Conservation (phyloP, 92 coral and sea anemone genomes). For the Bergia sp. region DNA sequence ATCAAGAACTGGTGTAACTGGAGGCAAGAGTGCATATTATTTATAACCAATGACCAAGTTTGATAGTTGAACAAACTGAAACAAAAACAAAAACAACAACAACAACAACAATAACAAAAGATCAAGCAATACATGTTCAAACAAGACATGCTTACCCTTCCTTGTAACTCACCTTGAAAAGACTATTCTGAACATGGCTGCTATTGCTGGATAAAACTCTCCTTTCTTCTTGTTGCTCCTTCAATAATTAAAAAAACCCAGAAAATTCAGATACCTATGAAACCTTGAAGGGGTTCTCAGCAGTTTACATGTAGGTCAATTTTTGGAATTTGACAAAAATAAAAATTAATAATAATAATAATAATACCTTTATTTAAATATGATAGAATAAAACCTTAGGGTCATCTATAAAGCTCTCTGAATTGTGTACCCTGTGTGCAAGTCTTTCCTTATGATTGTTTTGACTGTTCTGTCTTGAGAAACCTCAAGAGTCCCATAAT, state of each 20-base stretch:
- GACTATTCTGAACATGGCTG: slow-evolving; percentile 84
- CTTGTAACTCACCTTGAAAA: slow-evolving; percentile 79
- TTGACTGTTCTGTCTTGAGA: neutral
- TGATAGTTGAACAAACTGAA: no score
- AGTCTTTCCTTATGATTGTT: neutral
- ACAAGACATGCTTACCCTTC: neutral
- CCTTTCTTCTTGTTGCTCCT: slow-evolving; percentile 84
- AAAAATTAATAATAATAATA: no score
- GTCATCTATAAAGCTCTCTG: neutral
- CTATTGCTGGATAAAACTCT: slow-evolving; percentile 87
- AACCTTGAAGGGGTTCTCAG: no score
- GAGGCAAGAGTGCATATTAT: neutral
- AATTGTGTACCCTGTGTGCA: no score
- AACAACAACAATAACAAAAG: neutral
- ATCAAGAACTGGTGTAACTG: no score
- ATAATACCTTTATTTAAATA: no score
- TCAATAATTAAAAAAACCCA: slow-evolving; percentile 43
- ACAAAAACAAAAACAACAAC: neutral
- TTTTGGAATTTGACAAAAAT: no score
- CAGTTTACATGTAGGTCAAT: no score
- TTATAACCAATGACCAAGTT: no score
- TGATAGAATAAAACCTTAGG: no score
- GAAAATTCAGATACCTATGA: neutral
- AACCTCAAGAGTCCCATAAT: neutral
- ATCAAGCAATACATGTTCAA: neutral